Evolutionary conservation across 1,140 invertebrate genomes (phyloP).

Genomic region (Bombus confusus): DNA sequence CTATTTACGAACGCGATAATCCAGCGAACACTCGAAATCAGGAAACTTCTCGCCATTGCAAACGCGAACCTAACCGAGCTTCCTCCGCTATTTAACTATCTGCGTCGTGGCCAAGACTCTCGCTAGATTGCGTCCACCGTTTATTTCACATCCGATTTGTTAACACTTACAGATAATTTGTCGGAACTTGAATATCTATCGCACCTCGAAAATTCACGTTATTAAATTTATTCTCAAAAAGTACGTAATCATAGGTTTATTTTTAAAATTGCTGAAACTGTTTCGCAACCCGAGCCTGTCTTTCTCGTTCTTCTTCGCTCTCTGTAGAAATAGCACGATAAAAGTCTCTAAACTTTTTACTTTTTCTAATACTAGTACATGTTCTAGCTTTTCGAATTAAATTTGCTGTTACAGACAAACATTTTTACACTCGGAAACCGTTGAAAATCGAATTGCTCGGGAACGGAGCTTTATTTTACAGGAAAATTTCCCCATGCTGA

Average conservation of each 20-base stretch:
- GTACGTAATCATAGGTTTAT: not conserved
- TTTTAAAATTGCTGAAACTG: not conserved
- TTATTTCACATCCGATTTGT: conserved; percentile 39
- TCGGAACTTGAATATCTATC: not conserved
- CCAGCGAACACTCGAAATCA: conserved; percentile 25
- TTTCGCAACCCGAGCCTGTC: not conserved
- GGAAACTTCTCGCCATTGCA: conserved; percentile 28
- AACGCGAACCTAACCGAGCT: conserved; percentile 15
- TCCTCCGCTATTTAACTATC: conserved; percentile 45
- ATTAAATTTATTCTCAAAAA: not conserved
- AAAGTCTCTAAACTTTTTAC: not conserved
- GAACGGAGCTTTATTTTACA: not conserved
- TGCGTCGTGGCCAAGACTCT: conserved; percentile 23
- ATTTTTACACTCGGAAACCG: not conserved
- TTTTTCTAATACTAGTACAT: not conserved
- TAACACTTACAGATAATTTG: too few relatives aligned
- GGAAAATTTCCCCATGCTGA: not conserved
- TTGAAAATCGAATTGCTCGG: not conserved
- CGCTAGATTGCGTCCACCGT: conserved; percentile 9
- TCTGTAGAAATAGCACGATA: not conserved
- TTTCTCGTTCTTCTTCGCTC: too few relatives aligned
- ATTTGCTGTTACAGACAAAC: not conserved
- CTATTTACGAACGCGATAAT: conserved; percentile 56
- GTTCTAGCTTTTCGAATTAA: not conserved
- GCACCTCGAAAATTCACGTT: not conserved